Percentiles rank a stretch among this genome's conserved stretches.
phyloP scores from a whole-genome alignment of 2,797 vertebrate species.

The Pantherophis vulpinus region DNA sequence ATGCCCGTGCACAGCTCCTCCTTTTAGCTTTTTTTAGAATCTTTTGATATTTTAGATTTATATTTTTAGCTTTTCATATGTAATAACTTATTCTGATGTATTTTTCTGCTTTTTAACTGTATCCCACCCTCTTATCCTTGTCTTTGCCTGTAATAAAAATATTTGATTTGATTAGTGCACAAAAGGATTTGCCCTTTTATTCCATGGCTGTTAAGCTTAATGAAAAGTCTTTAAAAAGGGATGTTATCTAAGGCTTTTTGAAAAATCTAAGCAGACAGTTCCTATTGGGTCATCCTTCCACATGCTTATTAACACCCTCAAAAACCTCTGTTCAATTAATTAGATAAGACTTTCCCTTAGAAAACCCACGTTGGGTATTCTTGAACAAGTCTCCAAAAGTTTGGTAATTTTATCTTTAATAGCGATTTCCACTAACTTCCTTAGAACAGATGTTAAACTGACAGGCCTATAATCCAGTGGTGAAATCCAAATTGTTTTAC shows the following conservation, averaged over 20 bases:
- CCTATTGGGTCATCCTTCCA: not conserved
- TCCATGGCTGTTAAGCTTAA: not conserved
- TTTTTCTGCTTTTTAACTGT: not conserved
- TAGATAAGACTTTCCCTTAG: not conserved
- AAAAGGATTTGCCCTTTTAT: not conserved
- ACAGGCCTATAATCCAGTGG: not conserved
- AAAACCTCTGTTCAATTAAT: not conserved
- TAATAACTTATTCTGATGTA: not conserved
- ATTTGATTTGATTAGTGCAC: not conserved
- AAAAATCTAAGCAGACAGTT: not conserved
- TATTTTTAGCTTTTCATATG: not conserved
- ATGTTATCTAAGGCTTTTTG: not conserved
- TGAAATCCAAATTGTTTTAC: no score
- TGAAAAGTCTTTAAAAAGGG: not conserved
- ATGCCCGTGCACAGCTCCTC: not conserved
- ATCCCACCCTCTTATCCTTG: not conserved
- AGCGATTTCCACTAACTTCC: not conserved
- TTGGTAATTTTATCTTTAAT: not conserved
- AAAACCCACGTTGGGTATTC: not conserved
- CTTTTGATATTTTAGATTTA: not conserved
- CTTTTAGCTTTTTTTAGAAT: not conserved
- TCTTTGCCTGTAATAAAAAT: not conserved
- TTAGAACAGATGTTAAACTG: not conserved
- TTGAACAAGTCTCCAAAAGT: not conserved
- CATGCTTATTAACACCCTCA: not conserved